These are phyloP conservation scores for Euclidia mi DNA, from an alignment of 2,888 invertebrate genomes.

Conservation along the genomic window DNA sequence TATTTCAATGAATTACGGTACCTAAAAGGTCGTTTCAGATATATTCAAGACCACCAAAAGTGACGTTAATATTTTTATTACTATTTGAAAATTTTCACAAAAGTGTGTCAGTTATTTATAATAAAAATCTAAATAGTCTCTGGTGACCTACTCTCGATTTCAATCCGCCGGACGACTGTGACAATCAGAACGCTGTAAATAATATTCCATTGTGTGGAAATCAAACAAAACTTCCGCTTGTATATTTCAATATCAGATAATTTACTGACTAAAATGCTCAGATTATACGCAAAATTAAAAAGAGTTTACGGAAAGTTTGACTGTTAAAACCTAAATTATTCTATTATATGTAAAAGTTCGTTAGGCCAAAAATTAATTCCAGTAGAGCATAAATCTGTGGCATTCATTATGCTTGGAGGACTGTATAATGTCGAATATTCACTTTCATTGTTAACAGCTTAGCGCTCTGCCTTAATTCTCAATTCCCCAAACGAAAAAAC, in stretches of 20 bases:
- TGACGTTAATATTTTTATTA: too few species aligned
- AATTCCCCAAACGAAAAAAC: constrained; percentile 35
- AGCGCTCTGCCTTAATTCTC: constrained; percentile 13
- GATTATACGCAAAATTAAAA: too few species aligned
- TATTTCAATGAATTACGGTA: too few species aligned
- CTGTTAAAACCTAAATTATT: too few species aligned
- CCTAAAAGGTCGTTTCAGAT: too few species aligned
- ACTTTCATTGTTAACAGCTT: constrained; percentile 21
- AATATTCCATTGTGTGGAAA: constrained; percentile 5
- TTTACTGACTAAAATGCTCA: too few species aligned
- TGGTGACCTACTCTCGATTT: constrained; percentile 10
- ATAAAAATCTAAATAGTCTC: constrained; percentile 7
- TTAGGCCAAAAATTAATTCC: neutral
- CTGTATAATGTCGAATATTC: constrained; percentile 17
- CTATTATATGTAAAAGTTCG: neutral
- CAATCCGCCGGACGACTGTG: constrained; percentile 3
- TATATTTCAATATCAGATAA: neutral
- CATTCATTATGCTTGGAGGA: constrained; percentile 6
- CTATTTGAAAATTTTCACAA: neutral
- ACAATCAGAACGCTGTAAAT: constrained; percentile 1
- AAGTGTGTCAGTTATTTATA: constrained; percentile 9
- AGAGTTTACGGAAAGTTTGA: too few species aligned
- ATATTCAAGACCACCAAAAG: too few species aligned
- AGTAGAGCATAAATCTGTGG: neutral
- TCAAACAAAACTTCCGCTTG: neutral